Conservation (phyloP, 2,797 vertebrate genomes). For the Sebastes vulpes region DNA sequence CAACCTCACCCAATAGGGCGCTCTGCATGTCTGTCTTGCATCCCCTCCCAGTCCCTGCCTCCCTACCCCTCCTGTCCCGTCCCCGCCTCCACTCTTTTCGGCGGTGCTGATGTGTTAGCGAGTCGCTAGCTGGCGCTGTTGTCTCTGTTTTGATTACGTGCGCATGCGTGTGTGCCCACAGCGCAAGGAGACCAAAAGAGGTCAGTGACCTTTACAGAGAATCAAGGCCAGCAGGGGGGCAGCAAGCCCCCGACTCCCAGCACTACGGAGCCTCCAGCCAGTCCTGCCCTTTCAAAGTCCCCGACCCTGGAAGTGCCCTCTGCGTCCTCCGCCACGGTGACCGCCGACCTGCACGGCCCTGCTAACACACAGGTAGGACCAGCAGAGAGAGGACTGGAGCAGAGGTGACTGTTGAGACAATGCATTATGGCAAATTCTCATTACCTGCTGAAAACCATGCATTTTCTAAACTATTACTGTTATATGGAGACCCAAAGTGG, state of each 20-base stretch:
- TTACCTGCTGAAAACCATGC: background rate
- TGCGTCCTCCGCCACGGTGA: conserved; percentile 72
- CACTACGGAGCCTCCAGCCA: conserved; percentile 65
- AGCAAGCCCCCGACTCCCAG: conserved; percentile 38
- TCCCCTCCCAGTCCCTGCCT: conserved; percentile 45
- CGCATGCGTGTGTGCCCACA: conserved; percentile 55
- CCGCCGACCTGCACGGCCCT: conserved; percentile 88
- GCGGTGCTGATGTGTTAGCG: conserved; percentile 46
- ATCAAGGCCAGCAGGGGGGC: conserved; percentile 81
- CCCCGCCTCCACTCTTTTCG: conserved; percentile 54
- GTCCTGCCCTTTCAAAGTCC: conserved; percentile 72
- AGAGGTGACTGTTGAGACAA: background rate
- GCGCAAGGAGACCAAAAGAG: conserved; percentile 93
- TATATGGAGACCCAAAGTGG: background rate
- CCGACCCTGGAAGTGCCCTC: conserved; percentile 76
- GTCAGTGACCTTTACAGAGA: conserved; percentile 96
- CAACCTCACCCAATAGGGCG: conserved; percentile 73
- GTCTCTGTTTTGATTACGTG: conserved; percentile 18
- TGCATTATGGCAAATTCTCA: background rate
- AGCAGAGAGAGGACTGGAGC: background rate
- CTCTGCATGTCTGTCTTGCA: conserved; percentile 87
- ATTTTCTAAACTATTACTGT: background rate
- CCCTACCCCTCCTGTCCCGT: background rate
- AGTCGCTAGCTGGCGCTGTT: background rate
- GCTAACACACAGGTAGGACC: conserved; percentile 83